Percentiles rank a stretch among this genome's conserved stretches.
These are phyloP conservation scores for Anguilla rostrata DNA, from an alignment of 2,113 vertebrate species.

Conservation along the genomic window DNA sequence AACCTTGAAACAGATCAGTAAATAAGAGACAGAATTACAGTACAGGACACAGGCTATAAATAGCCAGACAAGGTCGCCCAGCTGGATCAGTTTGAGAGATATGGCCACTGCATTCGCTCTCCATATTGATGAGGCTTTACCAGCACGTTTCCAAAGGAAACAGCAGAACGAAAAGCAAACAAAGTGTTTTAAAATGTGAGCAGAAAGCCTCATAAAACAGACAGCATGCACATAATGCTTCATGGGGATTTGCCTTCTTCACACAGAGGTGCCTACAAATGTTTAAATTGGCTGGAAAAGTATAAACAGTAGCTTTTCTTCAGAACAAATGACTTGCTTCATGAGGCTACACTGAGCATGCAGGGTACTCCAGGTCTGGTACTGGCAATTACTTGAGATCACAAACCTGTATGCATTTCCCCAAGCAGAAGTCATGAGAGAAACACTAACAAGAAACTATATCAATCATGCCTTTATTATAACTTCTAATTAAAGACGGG, in stretches of 20 bases:
- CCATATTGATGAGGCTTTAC: not conserved
- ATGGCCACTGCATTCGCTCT: not conserved
- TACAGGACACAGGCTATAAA: not conserved
- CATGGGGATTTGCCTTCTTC: not conserved
- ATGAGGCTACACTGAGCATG: not conserved
- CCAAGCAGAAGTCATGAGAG: too few species aligned
- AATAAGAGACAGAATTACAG: not conserved
- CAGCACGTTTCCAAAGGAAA: not conserved
- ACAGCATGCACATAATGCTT: not conserved
- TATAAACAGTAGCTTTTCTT: not conserved
- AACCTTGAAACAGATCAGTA: not conserved
- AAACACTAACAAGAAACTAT: too few species aligned
- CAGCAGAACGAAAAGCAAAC: not conserved
- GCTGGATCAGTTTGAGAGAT: not conserved
- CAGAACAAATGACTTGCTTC: not conserved
- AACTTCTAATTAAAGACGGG: too few species aligned
- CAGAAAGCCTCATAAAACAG: not conserved
- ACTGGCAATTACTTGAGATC: not conserved
- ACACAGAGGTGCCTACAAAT: not conserved
- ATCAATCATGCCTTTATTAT: too few species aligned
- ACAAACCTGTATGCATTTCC: not conserved
- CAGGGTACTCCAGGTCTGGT: not conserved
- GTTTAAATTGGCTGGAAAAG: slow-evolving; percentile 2
- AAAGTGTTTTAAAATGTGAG: not conserved
- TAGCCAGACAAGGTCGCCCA: not conserved